Percentiles rank a stretch among this genome's conserved stretches.
Evolutionary conservation across 2,797 vertebrate species (phyloP).

Genomic region (Dryobates pubescens): DNA sequence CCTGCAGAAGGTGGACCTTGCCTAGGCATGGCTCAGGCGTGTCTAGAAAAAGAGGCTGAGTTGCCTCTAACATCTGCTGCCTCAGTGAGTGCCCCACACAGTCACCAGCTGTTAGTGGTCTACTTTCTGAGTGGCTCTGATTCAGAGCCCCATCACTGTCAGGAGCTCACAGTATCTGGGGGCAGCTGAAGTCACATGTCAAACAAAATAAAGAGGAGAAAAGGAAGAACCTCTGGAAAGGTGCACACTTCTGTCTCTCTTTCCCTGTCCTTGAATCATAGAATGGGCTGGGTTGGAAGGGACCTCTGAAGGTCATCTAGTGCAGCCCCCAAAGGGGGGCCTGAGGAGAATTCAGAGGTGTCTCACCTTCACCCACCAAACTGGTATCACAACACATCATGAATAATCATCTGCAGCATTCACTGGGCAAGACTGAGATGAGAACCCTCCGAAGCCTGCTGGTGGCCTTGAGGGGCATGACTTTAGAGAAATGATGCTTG

Average conservation of each 20-base stretch:
- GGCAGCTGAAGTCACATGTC: accelerated
- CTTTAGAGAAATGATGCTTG: not conserved
- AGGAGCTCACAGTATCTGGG: not conserved
- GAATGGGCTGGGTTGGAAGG: too few species aligned
- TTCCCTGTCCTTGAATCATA: not conserved
- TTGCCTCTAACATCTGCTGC: not conserved
- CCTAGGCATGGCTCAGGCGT: not conserved
- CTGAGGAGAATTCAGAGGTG: not conserved
- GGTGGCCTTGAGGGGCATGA: not conserved
- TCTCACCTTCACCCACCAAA: not conserved
- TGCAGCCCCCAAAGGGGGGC: too few species aligned
- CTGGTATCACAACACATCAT: not conserved
- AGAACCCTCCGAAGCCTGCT: not conserved
- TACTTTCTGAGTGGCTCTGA: not conserved
- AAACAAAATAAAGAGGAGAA: not conserved
- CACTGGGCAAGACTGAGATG: not conserved
- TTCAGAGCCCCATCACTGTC: not conserved
- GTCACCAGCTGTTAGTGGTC: not conserved
- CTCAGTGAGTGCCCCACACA: not conserved
- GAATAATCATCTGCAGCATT: not conserved
- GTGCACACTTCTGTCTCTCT: not conserved
- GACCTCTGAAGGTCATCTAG: too few species aligned
- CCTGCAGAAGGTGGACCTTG: not conserved
- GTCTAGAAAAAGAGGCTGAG: not conserved
- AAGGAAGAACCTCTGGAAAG: not conserved